Evolutionary conservation across 2,113 vertebrate genomes (phyloP).

Genomic region (Piprites chloris): DNA sequence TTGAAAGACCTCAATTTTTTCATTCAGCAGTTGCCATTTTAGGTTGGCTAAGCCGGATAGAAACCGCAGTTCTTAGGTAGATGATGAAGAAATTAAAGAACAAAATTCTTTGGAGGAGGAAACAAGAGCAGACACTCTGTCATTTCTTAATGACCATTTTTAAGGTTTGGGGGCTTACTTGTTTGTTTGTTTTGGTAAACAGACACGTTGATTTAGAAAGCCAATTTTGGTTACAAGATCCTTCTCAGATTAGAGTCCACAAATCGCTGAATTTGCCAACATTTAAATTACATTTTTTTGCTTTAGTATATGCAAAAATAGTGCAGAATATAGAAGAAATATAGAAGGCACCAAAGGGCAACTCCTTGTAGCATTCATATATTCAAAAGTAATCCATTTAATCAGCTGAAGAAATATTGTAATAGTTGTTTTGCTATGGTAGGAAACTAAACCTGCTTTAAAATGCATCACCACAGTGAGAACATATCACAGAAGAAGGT

Average conservation of each 20-base stretch:
- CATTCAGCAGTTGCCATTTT: background rate
- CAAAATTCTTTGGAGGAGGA: background rate
- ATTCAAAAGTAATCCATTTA: background rate
- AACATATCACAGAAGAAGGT: background rate
- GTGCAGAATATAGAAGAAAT: background rate
- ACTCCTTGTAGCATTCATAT: background rate
- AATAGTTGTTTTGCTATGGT: background rate
- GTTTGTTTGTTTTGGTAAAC: background rate
- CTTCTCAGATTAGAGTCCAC: background rate
- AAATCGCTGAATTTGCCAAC: background rate
- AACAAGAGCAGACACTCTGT: background rate
- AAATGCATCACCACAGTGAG: background rate
- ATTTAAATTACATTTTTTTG: background rate
- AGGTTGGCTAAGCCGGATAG: background rate
- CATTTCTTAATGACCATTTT: background rate
- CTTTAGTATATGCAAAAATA: background rate
- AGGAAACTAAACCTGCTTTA: background rate
- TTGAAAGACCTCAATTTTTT: background rate
- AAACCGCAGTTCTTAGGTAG: background rate
- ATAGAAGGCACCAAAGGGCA: background rate
- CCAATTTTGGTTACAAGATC: background rate
- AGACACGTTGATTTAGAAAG: background rate
- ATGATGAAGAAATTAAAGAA: background rate
- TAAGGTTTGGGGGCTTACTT: background rate
- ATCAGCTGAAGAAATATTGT: background rate